phyloP scores from a whole-genome alignment of 2,797 vertebrate species.

The Discoglossus pictus region DNA sequence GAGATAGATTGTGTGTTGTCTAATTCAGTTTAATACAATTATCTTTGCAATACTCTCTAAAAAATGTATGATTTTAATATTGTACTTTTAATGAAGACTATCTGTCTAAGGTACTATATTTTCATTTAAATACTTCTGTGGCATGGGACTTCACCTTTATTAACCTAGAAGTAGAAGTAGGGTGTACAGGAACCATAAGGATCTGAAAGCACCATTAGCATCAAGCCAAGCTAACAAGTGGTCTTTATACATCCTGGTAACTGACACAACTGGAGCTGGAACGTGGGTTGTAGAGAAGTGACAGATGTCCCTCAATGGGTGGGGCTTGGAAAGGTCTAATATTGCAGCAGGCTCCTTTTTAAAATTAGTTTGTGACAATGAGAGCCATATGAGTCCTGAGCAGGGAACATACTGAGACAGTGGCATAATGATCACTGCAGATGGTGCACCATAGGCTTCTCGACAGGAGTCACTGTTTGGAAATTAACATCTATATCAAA shows the following conservation, averaged over 20 bases:
- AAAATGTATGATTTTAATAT: too few relatives aligned
- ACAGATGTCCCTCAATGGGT: constrained; percentile 20
- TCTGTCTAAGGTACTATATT: too few relatives aligned
- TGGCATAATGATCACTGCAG: constrained; percentile 50
- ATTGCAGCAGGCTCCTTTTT: constrained; percentile 32
- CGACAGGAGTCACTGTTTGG: constrained; percentile 47
- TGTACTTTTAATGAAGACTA: too few relatives aligned
- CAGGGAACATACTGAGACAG: constrained; percentile 39
- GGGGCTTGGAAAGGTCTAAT: constrained; percentile 20
- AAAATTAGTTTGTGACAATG: constrained; percentile 46
- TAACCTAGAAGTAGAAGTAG: background rate
- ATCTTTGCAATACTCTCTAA: too few relatives aligned
- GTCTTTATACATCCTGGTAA: constrained; percentile 23
- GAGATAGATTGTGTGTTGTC: too few relatives aligned
- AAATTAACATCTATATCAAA: constrained; percentile 48
- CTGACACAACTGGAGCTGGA: constrained; percentile 11
- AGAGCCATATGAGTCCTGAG: constrained; percentile 43
- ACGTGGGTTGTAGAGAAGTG: background rate
- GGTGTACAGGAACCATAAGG: background rate
- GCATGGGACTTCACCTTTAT: background rate
- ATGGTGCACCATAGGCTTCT: constrained; percentile 47
- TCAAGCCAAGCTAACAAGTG: constrained; percentile 46
- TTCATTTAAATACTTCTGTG: too few relatives aligned
- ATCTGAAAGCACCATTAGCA: constrained; percentile 23
- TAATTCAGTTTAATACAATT: too few relatives aligned